Conservation (phyloP, 2,113 vertebrate species). For the Tangachromis dhanisi region DNA sequence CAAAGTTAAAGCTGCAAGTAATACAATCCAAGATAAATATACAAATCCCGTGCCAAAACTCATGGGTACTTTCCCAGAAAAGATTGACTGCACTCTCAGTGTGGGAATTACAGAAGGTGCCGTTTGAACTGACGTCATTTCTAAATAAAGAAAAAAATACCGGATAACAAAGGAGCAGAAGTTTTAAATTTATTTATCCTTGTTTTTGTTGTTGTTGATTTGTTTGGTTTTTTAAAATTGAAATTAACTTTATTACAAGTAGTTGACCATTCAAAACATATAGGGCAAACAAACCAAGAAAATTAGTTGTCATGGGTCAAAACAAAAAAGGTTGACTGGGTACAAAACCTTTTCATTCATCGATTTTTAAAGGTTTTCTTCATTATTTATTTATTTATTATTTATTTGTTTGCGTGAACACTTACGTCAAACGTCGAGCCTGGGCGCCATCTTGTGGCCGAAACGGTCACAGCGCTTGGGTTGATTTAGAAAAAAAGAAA, state of each 20-base stretch:
- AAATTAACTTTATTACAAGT: background rate
- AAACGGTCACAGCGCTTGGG: fast-evolving
- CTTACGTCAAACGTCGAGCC: background rate
- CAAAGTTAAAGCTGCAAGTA: background rate
- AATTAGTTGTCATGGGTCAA: background rate
- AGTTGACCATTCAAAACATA: background rate
- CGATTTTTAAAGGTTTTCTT: background rate
- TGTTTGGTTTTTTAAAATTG: background rate
- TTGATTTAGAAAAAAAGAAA: background rate
- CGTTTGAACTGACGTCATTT: background rate
- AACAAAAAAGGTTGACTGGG: background rate
- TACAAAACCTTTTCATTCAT: background rate
- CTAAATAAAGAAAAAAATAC: background rate
- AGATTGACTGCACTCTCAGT: background rate
- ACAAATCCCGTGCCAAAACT: background rate
- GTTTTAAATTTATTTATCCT: background rate
- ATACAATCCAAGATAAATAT: background rate
- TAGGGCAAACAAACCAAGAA: background rate
- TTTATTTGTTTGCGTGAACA: background rate
- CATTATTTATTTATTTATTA: background rate
- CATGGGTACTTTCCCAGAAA: background rate
- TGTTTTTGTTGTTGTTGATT: background rate
- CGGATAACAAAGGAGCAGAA: background rate
- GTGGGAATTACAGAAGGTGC: background rate
- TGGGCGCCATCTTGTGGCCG: conserved; percentile 17